Base-by-base conservation (phyloP, 2,113 vertebrate genomes). In the Onychostruthus taczanowskii region DNA sequence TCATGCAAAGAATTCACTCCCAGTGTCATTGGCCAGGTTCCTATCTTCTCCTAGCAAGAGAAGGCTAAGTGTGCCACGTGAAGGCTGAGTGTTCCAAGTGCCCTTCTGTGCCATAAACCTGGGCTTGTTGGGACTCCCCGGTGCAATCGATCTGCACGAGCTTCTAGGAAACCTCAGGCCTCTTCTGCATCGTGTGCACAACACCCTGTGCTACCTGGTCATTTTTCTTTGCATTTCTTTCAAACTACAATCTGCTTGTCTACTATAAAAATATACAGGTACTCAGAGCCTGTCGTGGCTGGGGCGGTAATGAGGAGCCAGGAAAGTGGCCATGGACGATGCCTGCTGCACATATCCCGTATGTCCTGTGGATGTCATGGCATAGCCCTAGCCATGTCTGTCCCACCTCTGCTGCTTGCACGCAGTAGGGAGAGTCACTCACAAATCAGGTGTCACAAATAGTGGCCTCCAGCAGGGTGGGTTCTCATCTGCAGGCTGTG, bases 131-230 rank as follows among this genome's bases (percentile, higher is more conserved):
- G 0, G 0, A 26, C 44, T 61, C 3, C 11, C 15, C 2, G 7
- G 67, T 17, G 31, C 66, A 16, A 6, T 79, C 1, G 0, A 73
- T 76, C 52, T 30, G 30, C 9, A 0, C 0, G 0, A n/a, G 10
- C 50, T 50, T 85, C 67, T 30, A 69, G 78, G 82, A 80, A 93
- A 8, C 24, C 69, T 16, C 49, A 19, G 55, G 20, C 39, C 43
- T 67, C 59, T 28, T 58, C 3, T 35, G 8, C 14, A 0, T 14
- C 0, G 0, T 18, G 27, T 86, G 52, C 52, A 63, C 35, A 76
- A n/a, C 49, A 19, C 39, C 31, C 37, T 70, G 43, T 27, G 68
- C 80, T 39, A 33, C 47, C 30, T 55, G 59, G 58, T 44, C 28
- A 1, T 28, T 16, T 59, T 76, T 18, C 30, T 73, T 90, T 64